Conservation (phyloP, 1,140 invertebrate genomes). For the Lanistes nyassanus region DNA sequence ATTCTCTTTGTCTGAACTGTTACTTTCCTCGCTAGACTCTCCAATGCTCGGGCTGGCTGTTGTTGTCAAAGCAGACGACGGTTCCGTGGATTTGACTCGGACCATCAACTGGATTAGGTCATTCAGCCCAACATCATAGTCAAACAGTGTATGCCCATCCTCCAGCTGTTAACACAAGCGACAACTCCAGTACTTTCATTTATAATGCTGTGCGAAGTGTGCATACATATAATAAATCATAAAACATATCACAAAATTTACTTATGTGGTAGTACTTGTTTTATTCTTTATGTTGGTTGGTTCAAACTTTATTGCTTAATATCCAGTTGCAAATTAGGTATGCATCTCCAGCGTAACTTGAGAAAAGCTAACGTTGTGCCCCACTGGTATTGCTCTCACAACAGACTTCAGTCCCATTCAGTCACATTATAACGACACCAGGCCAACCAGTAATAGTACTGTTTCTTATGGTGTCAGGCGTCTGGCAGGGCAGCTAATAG, state of each 20-base stretch:
- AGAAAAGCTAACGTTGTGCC: no score
- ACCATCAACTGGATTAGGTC: constrained; percentile 82
- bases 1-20: constrained; percentile 60
- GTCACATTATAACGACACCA: no score
- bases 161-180: constrained; percentile 73
- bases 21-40: constrained; percentile 31
- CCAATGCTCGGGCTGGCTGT: background rate
- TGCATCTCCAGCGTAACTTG: no score
- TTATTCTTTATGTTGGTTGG: no score
- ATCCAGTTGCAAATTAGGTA: background rate
- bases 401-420: no score
- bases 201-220: background rate
- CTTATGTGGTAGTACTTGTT: no score
- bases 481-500: no score
- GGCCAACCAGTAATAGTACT: no score
- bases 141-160: constrained; percentile 79
- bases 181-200: background rate
- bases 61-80: background rate
- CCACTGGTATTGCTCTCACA: no score
- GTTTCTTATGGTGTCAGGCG: no score
- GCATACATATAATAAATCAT: background rate
- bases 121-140: constrained; percentile 83
- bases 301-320: no score
- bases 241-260: background rate
- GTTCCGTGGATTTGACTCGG: constrained; percentile 43